Conservation (phyloP, 2,888 invertebrate genomes). For the Steinernema hermaphroditum region DNA sequence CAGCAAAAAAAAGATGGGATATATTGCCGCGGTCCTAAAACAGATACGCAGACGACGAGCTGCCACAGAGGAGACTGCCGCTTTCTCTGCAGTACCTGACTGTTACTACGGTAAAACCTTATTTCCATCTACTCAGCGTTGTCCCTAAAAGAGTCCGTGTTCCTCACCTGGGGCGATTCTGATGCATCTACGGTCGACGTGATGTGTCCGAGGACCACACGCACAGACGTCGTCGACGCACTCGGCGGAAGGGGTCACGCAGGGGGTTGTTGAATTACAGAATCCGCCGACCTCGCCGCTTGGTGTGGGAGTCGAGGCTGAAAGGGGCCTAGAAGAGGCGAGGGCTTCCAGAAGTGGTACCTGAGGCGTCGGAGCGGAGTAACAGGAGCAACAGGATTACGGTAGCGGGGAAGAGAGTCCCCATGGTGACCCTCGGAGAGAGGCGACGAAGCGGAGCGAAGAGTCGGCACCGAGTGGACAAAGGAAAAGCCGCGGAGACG, state of each 20-base stretch:
- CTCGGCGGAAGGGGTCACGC: neutral
- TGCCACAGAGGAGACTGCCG: too few species aligned
- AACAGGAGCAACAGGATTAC: neutral
- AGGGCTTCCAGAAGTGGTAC: neutral
- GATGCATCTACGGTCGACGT: neutral
- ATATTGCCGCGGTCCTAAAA: too few species aligned
- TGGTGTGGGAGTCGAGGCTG: neutral
- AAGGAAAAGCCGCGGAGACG: constrained; percentile 1
- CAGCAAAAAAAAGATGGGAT: too few species aligned
- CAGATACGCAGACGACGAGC: too few species aligned
- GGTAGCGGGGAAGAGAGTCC: neutral
- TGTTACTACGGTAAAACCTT: too few species aligned
- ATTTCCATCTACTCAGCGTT: too few species aligned
- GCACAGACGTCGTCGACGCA: neutral
- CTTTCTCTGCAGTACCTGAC: too few species aligned
- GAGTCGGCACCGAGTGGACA: neutral
- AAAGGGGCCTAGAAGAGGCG: neutral
- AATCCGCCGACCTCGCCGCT: neutral
- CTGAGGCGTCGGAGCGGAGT: neutral
- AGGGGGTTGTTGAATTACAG: neutral
- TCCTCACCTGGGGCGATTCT: neutral
- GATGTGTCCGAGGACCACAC: constrained; percentile 7
- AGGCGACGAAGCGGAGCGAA: neutral
- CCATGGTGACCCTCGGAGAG: neutral
- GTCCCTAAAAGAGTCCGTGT: too few species aligned